Percentiles rank a stretch among this genome's conserved stretches.
Evolutionary conservation across 2,113 vertebrate species (phyloP).

Genomic region (Paralichthys olivaceus): DNA sequence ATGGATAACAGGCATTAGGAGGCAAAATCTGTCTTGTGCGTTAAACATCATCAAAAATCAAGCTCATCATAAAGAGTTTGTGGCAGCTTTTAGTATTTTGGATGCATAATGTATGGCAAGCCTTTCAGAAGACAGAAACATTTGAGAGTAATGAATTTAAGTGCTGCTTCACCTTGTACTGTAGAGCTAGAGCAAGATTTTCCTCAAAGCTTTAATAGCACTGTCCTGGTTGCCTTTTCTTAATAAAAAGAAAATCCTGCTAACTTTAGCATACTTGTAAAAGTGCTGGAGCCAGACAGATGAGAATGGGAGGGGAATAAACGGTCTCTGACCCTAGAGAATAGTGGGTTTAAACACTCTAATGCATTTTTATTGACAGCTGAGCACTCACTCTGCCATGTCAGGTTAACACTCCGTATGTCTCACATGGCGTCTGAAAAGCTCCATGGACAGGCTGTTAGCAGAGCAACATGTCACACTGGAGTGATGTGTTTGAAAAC

Average conservation of each 20-base stretch:
- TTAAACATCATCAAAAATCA: constrained; percentile 33
- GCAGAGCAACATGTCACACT: constrained; percentile 9
- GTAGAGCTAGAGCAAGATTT: constrained; percentile 30
- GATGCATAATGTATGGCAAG: constrained; percentile 53
- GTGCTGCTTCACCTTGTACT: constrained; percentile 46
- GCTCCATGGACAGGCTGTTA: constrained; percentile 3
- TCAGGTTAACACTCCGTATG: constrained; percentile 49
- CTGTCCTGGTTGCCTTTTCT: constrained; percentile 33
- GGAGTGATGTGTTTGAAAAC: constrained; percentile 20
- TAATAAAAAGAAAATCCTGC: constrained; percentile 55
- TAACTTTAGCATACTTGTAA: constrained; percentile 61
- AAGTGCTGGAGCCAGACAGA: constrained; percentile 53
- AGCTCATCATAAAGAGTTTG: constrained; percentile 53
- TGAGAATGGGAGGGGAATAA: constrained; percentile 47
- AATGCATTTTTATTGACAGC: constrained; percentile 58
- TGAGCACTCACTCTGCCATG: constrained; percentile 31
- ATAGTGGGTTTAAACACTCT: constrained; percentile 46
- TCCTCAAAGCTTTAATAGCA: constrained; percentile 38
- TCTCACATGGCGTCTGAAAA: constrained; percentile 39
- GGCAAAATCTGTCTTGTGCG: constrained; percentile 28
- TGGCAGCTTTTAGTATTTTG: constrained; percentile 64
- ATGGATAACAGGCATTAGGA: constrained; percentile 1
- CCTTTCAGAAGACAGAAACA: constrained; percentile 38
- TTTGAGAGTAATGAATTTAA: constrained; percentile 67
- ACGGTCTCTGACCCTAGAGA: constrained; percentile 29